Evolutionary conservation across 2,113 vertebrate species (phyloP), one percentile per base, ranked within the genome.

Genomic region (Hippocampus barbouri): DNA sequence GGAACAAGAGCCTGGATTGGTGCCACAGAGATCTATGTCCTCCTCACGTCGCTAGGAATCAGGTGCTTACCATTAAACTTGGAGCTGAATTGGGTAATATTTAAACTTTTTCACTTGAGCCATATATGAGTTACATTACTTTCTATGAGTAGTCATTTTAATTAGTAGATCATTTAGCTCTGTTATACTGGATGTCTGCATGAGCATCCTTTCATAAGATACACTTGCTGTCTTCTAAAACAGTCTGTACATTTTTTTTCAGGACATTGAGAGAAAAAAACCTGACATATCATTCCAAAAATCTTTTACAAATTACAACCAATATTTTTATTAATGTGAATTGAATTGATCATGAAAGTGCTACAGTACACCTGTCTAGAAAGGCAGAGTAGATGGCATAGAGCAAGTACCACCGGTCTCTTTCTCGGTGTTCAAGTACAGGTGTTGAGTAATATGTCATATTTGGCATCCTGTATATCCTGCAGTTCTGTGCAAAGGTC

Each of bases 1-100:
- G 94, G 94, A 74, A 96, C 95, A 56, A 92, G 90, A 60, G 95
- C 96, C 41, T 99, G 97, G 97, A 98, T 99, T 66, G 97, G 97
- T 85, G 94, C 96, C 45, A 98, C 95, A 72, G 96, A 99, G 92
- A 94, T 99, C 75, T 98, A 95, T 80, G 88, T 90, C n/a, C 88
- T 98, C 4, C 88, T 98, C 77, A 96, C 94, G 54, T 95, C 89
- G 60, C 88, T 96, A 57, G 87, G 92, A 69, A 82, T 98, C 83
- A 96, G 94, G 96, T 97, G 27, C 3, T 34, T 61, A 34, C 59
- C 27, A 15, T 18, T 61, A 5, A 61, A 25, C 11, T 59, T 27
- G 4, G 12, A 25, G 23, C 23, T 4, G 10, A 57, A 57, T 57
- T 25, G 4, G 54, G n/a, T 2, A 23, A 12, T 25, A 11, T 49